Percentiles rank a stretch among this genome's conserved stretches.
These are phyloP conservation scores for Trissolcus basalis DNA, from an alignment of 1,140 invertebrate species.

Conservation along the genomic window DNA sequence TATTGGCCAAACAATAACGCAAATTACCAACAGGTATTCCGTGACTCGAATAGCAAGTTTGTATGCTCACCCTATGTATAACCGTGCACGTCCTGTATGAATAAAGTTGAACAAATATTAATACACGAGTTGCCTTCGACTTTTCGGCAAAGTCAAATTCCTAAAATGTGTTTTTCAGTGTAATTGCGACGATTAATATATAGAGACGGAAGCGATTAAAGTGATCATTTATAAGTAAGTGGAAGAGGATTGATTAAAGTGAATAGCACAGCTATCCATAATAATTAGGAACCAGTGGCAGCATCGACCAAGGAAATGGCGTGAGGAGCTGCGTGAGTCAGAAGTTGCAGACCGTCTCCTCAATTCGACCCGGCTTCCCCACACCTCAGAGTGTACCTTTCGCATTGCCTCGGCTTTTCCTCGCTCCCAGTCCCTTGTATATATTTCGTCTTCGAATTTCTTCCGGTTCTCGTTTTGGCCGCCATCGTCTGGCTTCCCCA, in stretches of 20 bases:
- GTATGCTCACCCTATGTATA: too few relatives aligned
- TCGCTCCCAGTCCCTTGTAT: constrained; percentile 16
- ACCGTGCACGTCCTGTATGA: too few relatives aligned
- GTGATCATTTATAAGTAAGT: too few relatives aligned
- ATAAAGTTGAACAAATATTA: too few relatives aligned
- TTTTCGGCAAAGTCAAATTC: too few relatives aligned
- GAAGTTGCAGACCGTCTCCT: constrained; percentile 18
- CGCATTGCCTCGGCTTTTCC: constrained; percentile 27
- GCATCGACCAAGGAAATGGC: constrained; percentile 52
- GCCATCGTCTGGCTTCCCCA: constrained; percentile 18
- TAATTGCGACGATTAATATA: too few relatives aligned
- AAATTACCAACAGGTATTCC: too few relatives aligned
- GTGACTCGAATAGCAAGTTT: too few relatives aligned
- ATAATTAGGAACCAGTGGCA: constrained; percentile 35
- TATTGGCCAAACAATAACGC: too few relatives aligned
- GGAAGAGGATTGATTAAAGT: not conserved
- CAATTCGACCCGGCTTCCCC: constrained; percentile 29
- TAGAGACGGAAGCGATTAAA: too few relatives aligned
- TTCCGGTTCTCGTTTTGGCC: constrained; percentile 34
- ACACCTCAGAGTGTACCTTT: constrained; percentile 30
- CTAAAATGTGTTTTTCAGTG: too few relatives aligned
- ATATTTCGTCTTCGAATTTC: constrained; percentile 54
- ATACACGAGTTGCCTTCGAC: too few relatives aligned
- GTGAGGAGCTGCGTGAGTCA: constrained; percentile 27
- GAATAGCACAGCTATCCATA: constrained; percentile 37